phyloP scores from a whole-genome alignment of 2,113 vertebrate species.

The Malurus melanocephalus region DNA sequence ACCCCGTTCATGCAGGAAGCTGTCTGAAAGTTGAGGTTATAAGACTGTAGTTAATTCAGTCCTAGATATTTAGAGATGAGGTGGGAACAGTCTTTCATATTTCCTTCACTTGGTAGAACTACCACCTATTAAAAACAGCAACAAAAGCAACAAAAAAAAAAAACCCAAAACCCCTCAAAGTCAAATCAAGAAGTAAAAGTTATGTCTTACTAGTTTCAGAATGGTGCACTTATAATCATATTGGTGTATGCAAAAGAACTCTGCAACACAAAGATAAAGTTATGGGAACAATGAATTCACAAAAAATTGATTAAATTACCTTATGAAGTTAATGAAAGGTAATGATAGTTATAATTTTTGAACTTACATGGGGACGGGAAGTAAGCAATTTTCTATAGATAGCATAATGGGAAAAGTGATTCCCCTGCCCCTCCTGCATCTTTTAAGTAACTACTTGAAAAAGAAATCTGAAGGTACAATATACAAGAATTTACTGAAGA shows the following conservation, averaged over 20 bases:
- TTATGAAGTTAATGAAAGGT: not conserved
- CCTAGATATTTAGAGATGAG: not conserved
- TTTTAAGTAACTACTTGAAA: not conserved
- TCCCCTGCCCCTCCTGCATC: rapidly evolving
- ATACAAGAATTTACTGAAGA: not conserved
- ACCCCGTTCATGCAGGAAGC: not conserved
- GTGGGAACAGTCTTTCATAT: not conserved
- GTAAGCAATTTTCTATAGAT: not conserved
- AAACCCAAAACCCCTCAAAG: too few relatives aligned
- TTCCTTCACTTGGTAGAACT: not conserved
- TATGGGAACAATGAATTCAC: not conserved
- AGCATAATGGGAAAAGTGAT: not conserved
- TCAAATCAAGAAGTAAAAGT: not conserved
- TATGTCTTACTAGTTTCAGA: not conserved
- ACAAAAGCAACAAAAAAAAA: not conserved
- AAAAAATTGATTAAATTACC: not conserved
- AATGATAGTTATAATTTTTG: not conserved
- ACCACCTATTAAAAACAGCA: not conserved
- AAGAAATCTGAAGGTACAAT: not conserved
- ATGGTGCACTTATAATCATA: not conserved
- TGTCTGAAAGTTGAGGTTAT: not conserved
- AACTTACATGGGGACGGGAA: not conserved
- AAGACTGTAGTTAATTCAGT: not conserved
- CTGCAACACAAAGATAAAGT: not conserved
- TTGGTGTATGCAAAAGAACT: not conserved